Conservation (phyloP, 1,140 invertebrate species). For the Listronotus bonariensis region DNA sequence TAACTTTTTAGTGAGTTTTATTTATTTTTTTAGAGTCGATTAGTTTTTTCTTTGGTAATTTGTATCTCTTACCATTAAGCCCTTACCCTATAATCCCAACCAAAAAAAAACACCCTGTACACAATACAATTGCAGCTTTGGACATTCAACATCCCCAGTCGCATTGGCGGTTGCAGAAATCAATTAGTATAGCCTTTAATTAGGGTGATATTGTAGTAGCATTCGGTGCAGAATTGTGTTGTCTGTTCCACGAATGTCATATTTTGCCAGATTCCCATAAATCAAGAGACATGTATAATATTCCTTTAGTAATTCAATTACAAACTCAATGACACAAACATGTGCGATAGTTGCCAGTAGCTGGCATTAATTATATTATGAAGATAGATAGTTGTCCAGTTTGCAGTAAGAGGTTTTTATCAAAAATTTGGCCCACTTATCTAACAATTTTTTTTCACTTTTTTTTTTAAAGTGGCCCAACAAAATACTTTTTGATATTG, state of each 20-base stretch:
- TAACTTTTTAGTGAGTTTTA: too few relatives aligned
- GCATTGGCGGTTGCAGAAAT: background rate
- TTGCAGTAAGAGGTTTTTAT: too few relatives aligned
- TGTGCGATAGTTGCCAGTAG: background rate
- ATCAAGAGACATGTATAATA: slow-evolving; percentile 6
- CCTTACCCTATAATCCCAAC: too few relatives aligned
- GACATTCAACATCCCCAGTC: background rate
- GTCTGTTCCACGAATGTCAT: slow-evolving; percentile 4
- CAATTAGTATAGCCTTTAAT: slow-evolving; percentile 5
- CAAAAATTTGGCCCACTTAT: too few relatives aligned
- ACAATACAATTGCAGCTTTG: background rate
- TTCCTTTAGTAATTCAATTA: slow-evolving; percentile 12
- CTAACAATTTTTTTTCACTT: too few relatives aligned
- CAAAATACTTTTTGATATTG: too few relatives aligned
- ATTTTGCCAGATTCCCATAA: slow-evolving; percentile 8
- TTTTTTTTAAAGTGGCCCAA: too few relatives aligned
- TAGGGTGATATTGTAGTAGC: slow-evolving; percentile 13
- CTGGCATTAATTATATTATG: background rate
- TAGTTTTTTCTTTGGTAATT: too few relatives aligned
- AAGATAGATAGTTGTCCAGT: background rate
- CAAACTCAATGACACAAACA: background rate
- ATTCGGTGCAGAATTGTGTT: background rate
- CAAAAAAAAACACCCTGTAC: too few relatives aligned
- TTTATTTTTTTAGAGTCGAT: too few relatives aligned
- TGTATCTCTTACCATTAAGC: too few relatives aligned